Evolutionary conservation across 2,888 invertebrate species (phyloP), one percentile per base, ranked within the genome.

Genomic region (Mechanitis mazaeus): DNA sequence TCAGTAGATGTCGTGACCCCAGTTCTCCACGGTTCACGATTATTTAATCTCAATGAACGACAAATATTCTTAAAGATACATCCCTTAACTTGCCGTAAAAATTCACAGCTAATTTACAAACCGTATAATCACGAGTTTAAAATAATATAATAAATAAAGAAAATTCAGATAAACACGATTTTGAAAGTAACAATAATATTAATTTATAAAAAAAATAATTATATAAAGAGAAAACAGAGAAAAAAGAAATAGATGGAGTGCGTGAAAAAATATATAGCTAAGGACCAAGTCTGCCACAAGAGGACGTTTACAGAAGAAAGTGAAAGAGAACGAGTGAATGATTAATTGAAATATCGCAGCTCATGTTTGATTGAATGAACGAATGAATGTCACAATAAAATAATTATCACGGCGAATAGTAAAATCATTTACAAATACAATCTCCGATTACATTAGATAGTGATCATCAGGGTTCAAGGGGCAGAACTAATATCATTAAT

Each of bases 1-100:
- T 75, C 79, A 71, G 73, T 71, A 73, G 77, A 58, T 58, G 75
- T 84, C 89, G 89, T 89, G 89, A 87, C 85, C 84, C 74, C 77
- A 67, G 69, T 73, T 75, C 76, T 75, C 75, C 77, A 72, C 71
- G 76, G 75, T 76, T 77, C 84, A 79, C 82, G 80, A 78, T 71
- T 74, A 71, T 76, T 73, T 72, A 66, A 64, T 73, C 63, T 85
- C 78, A 85, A 85, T 84, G 83, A 80, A 78, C 64, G 68, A 76
- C 75, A 74, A 74, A 76, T 74, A 72, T 74, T 70, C 69, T 65
- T 68, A 58, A 33, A 61, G 63, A 64, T 56, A 64, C 59, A 61
- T 69, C 64, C 68, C 62, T 73, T 75, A 74, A 75, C 72, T 69
- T 63, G 69, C 72, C 74, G 72, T 74, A 75, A 71, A 72, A 73